Base-by-base conservation (phyloP, 2,113 vertebrate species). In the Nycticebus coucang region DNA sequence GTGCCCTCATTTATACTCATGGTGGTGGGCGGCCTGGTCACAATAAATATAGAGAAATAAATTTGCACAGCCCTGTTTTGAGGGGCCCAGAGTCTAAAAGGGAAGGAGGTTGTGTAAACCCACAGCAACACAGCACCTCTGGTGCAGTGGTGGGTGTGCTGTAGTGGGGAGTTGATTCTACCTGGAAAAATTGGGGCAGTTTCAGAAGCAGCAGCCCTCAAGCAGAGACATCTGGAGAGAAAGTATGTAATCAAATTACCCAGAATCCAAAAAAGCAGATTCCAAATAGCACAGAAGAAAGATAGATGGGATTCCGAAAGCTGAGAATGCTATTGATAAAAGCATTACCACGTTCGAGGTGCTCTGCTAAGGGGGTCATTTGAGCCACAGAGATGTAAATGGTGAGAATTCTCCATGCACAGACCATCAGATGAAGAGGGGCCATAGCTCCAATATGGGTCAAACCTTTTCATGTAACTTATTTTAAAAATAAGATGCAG, bases 91-190 rank as follows among this genome's bases (percentile, higher is more conserved):
- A 15, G 24, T 57, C 9, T 50, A 68, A 12, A 26, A 14, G 50
- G 37, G 13, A 24, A 5, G 26, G 33, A 71, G 6, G 37, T 14
- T 18, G 18, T 7, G 35, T 35, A 81, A 53, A 26, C 18, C 41
- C 11, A 4, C 0, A 1, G 30, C 15, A 24, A 7, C 1, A 4
- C 4, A 6, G 30, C 8, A 19, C 35, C 22, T 75, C 35, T 0
- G 4, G 17, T 2, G 1, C 1, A 1, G 17, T 30, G 55, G 14
- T 8, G 45, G 28, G 71, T 26, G 5, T 5, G 4, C 4, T 0
- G 0, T 22, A 7, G 1, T 18, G 15, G 19, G 19, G 4, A 68
- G 0, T 4, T 7, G 68, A 5, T 57, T 68, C 74, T 18, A 33
- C n/a, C 28, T 18, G 10, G 78, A 57, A 83, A 13, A 14, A 53